Conservation (phyloP, 92 coral and sea anemone species). For the Blastomussa wellsi region DNA sequence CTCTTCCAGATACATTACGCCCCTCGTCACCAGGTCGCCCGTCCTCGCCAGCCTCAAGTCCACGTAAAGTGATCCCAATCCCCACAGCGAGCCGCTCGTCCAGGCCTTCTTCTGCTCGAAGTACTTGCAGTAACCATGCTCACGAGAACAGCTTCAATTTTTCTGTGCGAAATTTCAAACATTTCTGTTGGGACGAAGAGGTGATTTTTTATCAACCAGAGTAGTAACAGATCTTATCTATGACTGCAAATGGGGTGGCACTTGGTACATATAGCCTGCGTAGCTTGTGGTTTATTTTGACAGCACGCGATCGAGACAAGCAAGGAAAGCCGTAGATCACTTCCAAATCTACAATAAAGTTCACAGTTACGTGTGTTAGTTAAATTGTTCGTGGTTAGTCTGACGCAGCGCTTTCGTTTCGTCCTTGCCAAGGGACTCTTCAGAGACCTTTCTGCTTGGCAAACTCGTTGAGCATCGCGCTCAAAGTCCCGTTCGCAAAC, state of each 20-base stretch:
- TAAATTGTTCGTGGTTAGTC: too few relatives aligned
- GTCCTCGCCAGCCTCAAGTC: constrained; percentile 51
- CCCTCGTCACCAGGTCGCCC: constrained; percentile 74
- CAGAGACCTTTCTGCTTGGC: too few relatives aligned
- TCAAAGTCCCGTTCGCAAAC: too few relatives aligned
- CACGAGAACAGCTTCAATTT: constrained; percentile 56
- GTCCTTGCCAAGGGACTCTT: too few relatives aligned
- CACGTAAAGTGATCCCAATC: constrained; percentile 67
- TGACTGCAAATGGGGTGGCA: not conserved
- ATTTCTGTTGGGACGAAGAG: constrained; percentile 94
- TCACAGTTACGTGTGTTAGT: too few relatives aligned
- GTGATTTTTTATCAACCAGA: constrained; percentile 41
- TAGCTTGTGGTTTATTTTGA: too few relatives aligned
- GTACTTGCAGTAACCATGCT: constrained; percentile 38
- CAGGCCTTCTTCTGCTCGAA: constrained; percentile 83
- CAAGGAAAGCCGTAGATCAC: too few relatives aligned
- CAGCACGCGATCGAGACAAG: too few relatives aligned
- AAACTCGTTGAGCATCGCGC: too few relatives aligned
- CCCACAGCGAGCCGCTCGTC: constrained; percentile 86
- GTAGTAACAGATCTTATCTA: not conserved
- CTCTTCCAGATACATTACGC: constrained; percentile 37
- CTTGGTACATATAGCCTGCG: too few relatives aligned
- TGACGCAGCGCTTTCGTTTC: too few relatives aligned
- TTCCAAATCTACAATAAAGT: too few relatives aligned
- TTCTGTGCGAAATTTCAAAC: constrained; percentile 85